Percentiles rank a stretch among this genome's conserved stretches.
Evolutionary conservation across 2,113 vertebrate species (phyloP).

Genomic region (Cebus imitator): DNA sequence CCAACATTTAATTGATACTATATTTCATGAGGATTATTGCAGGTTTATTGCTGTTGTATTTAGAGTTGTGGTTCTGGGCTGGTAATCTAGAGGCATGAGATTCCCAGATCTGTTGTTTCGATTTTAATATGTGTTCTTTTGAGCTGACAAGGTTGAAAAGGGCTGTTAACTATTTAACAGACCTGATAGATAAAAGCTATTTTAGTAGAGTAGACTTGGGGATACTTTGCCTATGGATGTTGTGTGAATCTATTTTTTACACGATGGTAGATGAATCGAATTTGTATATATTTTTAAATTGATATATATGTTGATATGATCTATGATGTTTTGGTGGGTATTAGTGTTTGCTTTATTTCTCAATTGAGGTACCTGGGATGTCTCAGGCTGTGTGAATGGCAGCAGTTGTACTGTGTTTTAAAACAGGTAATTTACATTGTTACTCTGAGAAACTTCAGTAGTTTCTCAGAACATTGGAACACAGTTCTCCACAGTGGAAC

Average conservation of each 20-base stretch:
- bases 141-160: conserved; percentile 18
- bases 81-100: conserved; percentile 32
- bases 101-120: conserved; percentile 15
- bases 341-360: background rate
- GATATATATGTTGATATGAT: background rate
- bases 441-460: background rate
- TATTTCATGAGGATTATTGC: conserved; percentile 56
- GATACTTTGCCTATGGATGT: background rate
- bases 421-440: background rate
- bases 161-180: background rate
- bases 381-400: background rate
- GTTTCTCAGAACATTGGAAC: background rate
- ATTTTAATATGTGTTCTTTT: conserved; percentile 49
- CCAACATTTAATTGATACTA: conserved; percentile 45
- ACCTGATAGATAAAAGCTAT: background rate
- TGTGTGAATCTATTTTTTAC: background rate
- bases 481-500: background rate
- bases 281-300: background rate
- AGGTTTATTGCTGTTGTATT: conserved; percentile 63
- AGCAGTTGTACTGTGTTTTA: background rate
- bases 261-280: background rate
- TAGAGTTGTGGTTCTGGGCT: conserved; percentile 20
- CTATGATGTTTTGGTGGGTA: background rate
- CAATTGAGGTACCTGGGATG: background rate
- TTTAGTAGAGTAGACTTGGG: background rate